Conservation (phyloP, 2,888 invertebrate species). For the Leuctra nigra region DNA sequence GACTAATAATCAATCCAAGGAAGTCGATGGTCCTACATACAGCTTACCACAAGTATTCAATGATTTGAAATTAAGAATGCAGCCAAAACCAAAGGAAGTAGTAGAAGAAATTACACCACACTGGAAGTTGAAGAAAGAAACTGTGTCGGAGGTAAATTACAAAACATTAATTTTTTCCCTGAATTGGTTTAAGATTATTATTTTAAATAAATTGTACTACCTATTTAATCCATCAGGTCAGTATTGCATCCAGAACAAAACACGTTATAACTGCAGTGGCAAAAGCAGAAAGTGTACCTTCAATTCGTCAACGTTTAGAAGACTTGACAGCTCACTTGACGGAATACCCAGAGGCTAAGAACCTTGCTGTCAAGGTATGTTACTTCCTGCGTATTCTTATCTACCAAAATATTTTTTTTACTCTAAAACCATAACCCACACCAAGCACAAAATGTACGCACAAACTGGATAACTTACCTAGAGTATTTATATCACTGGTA, state of each 20-base stretch:
- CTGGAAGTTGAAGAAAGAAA: constrained; percentile 42
- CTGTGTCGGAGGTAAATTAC: constrained; percentile 34
- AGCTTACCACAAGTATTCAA: constrained; percentile 41
- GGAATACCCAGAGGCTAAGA: constrained; percentile 64
- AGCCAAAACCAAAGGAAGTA: constrained; percentile 33
- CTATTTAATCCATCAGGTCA: constrained; percentile 42
- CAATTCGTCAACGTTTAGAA: constrained; percentile 55
- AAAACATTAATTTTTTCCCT: neutral
- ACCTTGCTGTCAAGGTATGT: constrained; percentile 61
- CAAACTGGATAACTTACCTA: no score
- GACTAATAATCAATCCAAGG: constrained; percentile 26
- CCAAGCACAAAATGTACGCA: no score
- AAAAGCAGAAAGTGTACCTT: constrained; percentile 49
- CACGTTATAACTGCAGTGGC: constrained; percentile 58
- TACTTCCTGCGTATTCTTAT: no score
- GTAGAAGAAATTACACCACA: constrained; percentile 39
- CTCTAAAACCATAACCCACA: no score
- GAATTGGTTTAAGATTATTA: neutral
- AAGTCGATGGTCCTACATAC: constrained; percentile 26
- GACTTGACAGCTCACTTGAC: constrained; percentile 66
- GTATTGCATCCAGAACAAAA: constrained; percentile 57
- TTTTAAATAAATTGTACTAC: neutral
- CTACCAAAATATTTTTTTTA: no score
- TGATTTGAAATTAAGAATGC: constrained; percentile 40
- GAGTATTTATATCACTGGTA: no score